A percentile compares a stretch with the other conserved stretches of the same genome.
Evolutionary conservation across 2,113 vertebrate genomes (phyloP).

Genomic region (Oceanites oceanicus): DNA sequence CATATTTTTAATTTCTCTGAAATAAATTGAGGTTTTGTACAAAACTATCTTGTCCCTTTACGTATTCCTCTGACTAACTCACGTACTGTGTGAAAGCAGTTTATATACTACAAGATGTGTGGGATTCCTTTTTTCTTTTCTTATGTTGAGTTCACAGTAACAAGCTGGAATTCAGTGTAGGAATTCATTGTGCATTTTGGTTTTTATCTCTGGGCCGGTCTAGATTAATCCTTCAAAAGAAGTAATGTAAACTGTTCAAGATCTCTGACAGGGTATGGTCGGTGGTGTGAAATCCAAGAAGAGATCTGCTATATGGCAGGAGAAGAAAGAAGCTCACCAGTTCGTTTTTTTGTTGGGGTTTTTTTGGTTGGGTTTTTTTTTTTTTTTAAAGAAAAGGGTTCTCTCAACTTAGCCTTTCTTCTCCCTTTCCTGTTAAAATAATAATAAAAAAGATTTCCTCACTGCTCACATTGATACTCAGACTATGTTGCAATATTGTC

Average conservation of each 20-base stretch:
- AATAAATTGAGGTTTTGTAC: slow-evolving; percentile 90
- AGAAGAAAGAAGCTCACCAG: slow-evolving; percentile 44
- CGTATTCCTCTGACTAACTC: slow-evolving; percentile 46
- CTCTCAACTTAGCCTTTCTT: background rate
- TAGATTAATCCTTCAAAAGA: slow-evolving; percentile 55
- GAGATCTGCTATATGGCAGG: slow-evolving; percentile 38
- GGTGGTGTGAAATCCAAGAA: slow-evolving; percentile 45
- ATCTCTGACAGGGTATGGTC: slow-evolving; percentile 26
- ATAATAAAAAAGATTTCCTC: background rate
- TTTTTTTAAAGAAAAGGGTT: background rate
- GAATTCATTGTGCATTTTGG: slow-evolving; percentile 48
- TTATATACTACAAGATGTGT: slow-evolving; percentile 1
- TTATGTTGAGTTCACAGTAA: slow-evolving; percentile 10
- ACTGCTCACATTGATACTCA: background rate
- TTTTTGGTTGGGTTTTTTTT: background rate
- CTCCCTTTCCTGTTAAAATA: background rate
- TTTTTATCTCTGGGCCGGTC: slow-evolving; percentile 22
- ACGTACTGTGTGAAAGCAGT: slow-evolving; percentile 18
- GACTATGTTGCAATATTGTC: background rate
- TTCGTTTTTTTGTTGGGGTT: slow-evolving; percentile 11
- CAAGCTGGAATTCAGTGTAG: slow-evolving; percentile 48
- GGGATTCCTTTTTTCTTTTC: slow-evolving; percentile 39
- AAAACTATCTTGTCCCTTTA: slow-evolving; percentile 71
- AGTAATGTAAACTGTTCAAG: slow-evolving; percentile 34
- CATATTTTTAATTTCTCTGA: slow-evolving; percentile 89